phyloP scores from a whole-genome alignment of 2,113 vertebrate genomes.

The Polyodon spathula region DNA sequence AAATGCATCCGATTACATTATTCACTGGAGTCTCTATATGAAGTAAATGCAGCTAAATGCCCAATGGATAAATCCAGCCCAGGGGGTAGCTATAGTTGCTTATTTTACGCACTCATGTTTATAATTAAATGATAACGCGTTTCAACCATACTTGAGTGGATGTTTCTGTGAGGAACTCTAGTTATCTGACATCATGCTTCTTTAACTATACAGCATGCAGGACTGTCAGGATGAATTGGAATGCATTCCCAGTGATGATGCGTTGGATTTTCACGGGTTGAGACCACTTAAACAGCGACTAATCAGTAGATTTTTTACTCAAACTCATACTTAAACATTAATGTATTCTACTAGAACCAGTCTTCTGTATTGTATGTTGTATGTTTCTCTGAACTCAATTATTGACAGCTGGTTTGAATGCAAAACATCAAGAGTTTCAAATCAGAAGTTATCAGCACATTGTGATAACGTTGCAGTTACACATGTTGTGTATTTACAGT shows the following conservation, averaged over 20 bases:
- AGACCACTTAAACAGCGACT: neutral
- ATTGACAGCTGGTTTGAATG: slow-evolving; percentile 5
- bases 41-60: too few relatives aligned
- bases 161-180: slow-evolving; percentile 5
- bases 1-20: too few relatives aligned
- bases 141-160: neutral
- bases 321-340: too few relatives aligned
- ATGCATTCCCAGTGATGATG: neutral
- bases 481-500: too few relatives aligned
- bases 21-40: too few relatives aligned
- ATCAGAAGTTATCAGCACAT: too few relatives aligned
- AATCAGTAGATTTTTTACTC: neutral
- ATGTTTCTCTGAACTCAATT: neutral
- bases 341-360: too few relatives aligned
- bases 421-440: too few relatives aligned
- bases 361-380: too few relatives aligned
- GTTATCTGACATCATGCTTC: slow-evolving; percentile 27
- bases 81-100: neutral
- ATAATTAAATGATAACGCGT: neutral
- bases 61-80: neutral
- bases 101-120: neutral
- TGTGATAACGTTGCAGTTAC: too few relatives aligned
- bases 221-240: slow-evolving; percentile 6
- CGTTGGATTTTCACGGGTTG: neutral
- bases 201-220: slow-evolving; percentile 17